Base-by-base conservation (phyloP, 2,797 vertebrate species). In the Anas bahamensis region DNA sequence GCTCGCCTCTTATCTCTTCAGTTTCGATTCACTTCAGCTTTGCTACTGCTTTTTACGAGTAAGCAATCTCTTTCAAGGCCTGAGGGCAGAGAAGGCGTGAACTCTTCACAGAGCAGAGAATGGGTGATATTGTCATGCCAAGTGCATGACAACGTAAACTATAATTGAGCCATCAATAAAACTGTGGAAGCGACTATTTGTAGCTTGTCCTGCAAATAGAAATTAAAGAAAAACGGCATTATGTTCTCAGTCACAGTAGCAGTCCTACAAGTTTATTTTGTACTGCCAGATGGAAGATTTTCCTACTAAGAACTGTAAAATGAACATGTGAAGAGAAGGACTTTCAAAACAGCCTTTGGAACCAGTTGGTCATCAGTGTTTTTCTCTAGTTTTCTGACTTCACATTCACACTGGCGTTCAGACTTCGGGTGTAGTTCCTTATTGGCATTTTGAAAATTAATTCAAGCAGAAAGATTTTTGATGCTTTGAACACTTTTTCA, bases 111-210 rank as follows among this genome's bases (percentile, higher is more conserved):
- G 6, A 68, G 65, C 69, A 80, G 24, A 92, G 88, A 95, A 86
- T 87, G 69, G 72, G 57, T 1, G 23, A 86, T 74, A 90, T 17
- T 96, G 89, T 93, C 77, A 60, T 87, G 65, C 78, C 75, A 42
- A 35, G 86, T 72, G 75, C 55, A 48, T 93, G 90, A 85, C 84
- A 83, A 61, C 63, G 74, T 72, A 29, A 89, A 72, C 72, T 85
- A 10, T 88, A 87, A 93, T 44, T 89, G 88, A 92, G 69, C 69
- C 59, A 73, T 94, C 88, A 93, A 28, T 85, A 86, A 70, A 73
- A 33, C 75, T 92, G 84, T 80, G 39, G 52, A 95, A 94, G 69
- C 56, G 18, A 39, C 72, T 87, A 22, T 91, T 79, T 75, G 74
- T 85, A 73, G 68, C 41, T 85, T 89, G 59, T 80, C n/a, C 46